Evolutionary conservation across 2,888 invertebrate species (phyloP), one percentile per base, ranked within the genome.

Genomic region (Thymelicus lineola): DNA sequence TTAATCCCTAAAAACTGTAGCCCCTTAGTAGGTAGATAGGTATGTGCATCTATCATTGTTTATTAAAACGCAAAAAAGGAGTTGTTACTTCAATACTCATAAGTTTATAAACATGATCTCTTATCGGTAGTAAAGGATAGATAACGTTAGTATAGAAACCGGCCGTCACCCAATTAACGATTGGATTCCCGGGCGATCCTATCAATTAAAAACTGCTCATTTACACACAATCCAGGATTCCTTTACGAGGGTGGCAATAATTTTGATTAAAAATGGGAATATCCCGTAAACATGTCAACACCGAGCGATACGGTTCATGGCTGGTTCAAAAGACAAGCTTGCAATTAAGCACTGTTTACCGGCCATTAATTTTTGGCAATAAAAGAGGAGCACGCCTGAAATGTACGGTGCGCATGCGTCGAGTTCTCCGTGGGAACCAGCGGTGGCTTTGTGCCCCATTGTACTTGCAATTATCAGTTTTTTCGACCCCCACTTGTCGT

Each of bases 291-390:
- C 35, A 62, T 35, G 48, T 35, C 38, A 38, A 45, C 58, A 35
- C 14, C 59, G 48, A 60, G 66, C 67, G 61, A 55, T 61, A 61
- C 67, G 17, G 38, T 61, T 66, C 36, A 77, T 71, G 80, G 77
- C 76, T 75, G 82, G 80, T 81, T 86, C 86, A 86, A 87, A 89
- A 89, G 88, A 82, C 86, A 80, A 86, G 85, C 83, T 86, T 84
- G 91, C 86, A 93, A 93, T 93, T 93, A 93, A 85, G 89, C 86
- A 83, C 92, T 91, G 86, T 93, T 91, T 92, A 89, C 90, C 81
- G 91, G 87, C 86, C 93, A 92, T 93, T 93, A 92, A 93, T 93
- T 93, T 93, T 93, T 92, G 93, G 93, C 92, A 93, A 93, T 93
- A 93, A 93, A 93, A 91, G 90, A 88, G 83, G 88, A 86, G 92